Evolutionary conservation across 2,888 invertebrate species (phyloP).

Genomic region (Cryptocephalus primarius): DNA sequence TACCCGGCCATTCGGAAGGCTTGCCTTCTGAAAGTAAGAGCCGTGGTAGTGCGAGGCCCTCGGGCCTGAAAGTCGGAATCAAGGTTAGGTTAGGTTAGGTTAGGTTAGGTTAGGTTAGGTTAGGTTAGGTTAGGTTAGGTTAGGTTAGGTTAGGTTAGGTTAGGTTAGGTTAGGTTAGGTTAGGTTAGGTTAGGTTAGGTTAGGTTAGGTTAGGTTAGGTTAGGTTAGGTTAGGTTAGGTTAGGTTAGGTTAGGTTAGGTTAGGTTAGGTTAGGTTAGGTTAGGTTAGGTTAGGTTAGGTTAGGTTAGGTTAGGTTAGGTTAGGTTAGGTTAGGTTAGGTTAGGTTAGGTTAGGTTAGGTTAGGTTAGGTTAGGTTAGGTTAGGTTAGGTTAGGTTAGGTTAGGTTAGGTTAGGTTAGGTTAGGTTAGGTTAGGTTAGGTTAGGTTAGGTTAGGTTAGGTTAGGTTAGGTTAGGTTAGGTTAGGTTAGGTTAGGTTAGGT

Average conservation of each 20-base stretch:
- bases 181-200: slow-evolving; percentile 13
- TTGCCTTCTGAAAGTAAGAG: no score
- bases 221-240: slow-evolving; percentile 13
- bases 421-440: slow-evolving; percentile 10
- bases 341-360: slow-evolving; percentile 9
- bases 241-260: slow-evolving; percentile 9
- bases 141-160: no score
- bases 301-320: slow-evolving; percentile 15
- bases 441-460: slow-evolving; percentile 6
- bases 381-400: slow-evolving; percentile 13
- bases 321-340: slow-evolving; percentile 9
- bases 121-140: no score
- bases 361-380: slow-evolving; percentile 13
- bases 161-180: slow-evolving; percentile 13
- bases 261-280: slow-evolving; percentile 13
- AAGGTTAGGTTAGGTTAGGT: no score
- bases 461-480: slow-evolving; percentile 7
- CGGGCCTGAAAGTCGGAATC: no score
- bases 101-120: no score
- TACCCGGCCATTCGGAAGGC: no score
- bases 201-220: slow-evolving; percentile 15
- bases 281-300: slow-evolving; percentile 11
- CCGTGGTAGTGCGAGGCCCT: no score
- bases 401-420: slow-evolving; percentile 11
- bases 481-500: slow-evolving; percentile 7